Conservation (phyloP, 2,888 invertebrate genomes). For the Anarsia innoxiella region DNA sequence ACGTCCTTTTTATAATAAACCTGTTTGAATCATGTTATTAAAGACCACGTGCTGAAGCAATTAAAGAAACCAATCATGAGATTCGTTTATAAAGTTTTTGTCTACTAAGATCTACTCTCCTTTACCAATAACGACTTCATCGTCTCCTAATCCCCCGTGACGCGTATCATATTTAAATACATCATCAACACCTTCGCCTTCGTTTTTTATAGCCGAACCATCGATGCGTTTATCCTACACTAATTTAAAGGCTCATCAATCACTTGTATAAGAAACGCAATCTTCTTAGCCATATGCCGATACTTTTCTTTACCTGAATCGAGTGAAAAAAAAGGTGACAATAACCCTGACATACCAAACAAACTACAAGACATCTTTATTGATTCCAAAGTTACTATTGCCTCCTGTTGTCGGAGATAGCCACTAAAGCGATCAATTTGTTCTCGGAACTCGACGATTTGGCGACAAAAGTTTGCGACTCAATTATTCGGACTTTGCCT, state of each 20-base stretch:
- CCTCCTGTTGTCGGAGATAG: constrained; percentile 8
- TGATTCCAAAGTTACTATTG: constrained; percentile 31
- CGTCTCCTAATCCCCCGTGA: constrained; percentile 26
- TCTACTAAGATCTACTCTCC: neutral
- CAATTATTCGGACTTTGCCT: constrained; percentile 28
- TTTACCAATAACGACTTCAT: constrained; percentile 20
- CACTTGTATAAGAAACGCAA: constrained; percentile 55
- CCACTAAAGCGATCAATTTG: constrained; percentile 34
- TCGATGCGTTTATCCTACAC: constrained; percentile 42
- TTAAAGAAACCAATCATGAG: too few species aligned
- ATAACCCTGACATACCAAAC: constrained; percentile 50
- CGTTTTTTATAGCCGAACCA: constrained; percentile 34
- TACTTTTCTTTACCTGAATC: constrained; percentile 51
- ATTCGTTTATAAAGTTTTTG: too few species aligned
- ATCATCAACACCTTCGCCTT: constrained; percentile 42
- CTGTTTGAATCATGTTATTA: too few species aligned
- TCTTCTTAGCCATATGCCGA: constrained; percentile 48
- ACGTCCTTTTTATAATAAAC: too few species aligned
- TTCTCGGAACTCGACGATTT: constrained; percentile 33
- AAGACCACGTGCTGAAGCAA: too few species aligned
- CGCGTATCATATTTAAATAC: constrained; percentile 36
- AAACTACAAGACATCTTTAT: constrained; percentile 62
- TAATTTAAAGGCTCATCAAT: constrained; percentile 63
- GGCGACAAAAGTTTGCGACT: constrained; percentile 36
- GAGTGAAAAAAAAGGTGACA: constrained; percentile 56